A percentile compares a stretch with the other conserved stretches of the same genome.
Evolutionary conservation across 2,888 invertebrate genomes (phyloP).

Genomic region (Drosophila heteroneura): DNA sequence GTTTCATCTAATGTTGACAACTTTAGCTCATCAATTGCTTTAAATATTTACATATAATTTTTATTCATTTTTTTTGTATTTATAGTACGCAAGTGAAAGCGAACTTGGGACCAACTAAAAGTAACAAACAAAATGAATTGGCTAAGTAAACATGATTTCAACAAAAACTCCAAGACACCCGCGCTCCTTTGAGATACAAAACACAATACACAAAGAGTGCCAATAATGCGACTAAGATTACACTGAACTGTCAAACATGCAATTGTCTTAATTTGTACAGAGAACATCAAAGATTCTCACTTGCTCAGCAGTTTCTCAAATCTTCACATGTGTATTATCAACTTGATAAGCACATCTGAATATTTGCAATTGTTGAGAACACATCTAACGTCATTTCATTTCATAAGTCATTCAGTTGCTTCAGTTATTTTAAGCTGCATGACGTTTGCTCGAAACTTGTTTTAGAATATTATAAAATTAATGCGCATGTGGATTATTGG

Average conservation of each 20-base stretch:
- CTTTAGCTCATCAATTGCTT: conserved; percentile 37
- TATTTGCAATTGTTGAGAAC: conserved; percentile 15
- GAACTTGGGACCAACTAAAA: conserved; percentile 54
- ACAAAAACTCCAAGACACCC: neutral
- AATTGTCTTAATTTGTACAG: conserved; percentile 18
- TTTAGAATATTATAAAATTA: neutral
- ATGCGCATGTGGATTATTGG: conserved; percentile 70
- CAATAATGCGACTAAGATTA: conserved; percentile 63
- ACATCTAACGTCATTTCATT: conserved; percentile 20
- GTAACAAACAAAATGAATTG: conserved; percentile 60
- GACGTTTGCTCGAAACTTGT: conserved; percentile 22
- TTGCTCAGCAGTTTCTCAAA: neutral
- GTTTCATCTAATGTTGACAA: conserved; percentile 34
- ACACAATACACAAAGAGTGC: conserved; percentile 52
- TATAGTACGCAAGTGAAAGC: conserved; percentile 77
- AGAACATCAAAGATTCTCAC: conserved; percentile 6
- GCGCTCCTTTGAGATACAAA: conserved; percentile 41
- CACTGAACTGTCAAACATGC: neutral
- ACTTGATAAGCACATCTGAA: neutral
- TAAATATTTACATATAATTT: conserved; percentile 39
- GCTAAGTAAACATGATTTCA: conserved; percentile 58
- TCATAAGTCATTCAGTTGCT: conserved; percentile 20
- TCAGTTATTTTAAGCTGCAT: conserved; percentile 37
- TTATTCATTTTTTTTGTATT: conserved; percentile 38
- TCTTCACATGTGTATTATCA: neutral